Conservation (phyloP, 2,113 vertebrate species). For the Pogonocichla stellata region DNA sequence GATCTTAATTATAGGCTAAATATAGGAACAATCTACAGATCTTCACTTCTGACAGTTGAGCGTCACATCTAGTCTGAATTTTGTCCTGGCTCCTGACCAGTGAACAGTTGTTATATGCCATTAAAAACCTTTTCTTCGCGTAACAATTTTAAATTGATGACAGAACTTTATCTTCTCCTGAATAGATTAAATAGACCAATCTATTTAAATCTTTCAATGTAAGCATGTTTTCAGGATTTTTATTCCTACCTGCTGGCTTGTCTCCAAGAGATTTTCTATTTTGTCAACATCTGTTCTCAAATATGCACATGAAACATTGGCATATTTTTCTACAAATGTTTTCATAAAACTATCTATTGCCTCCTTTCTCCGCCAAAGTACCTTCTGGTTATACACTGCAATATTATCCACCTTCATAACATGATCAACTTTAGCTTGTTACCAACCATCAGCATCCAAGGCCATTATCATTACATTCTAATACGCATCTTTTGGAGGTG, state of each 20-base stretch:
- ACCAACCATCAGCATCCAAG: neutral
- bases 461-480: neutral
- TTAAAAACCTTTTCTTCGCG: neutral
- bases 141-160: neutral
- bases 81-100: neutral
- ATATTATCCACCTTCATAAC: neutral
- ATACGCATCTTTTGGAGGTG: neutral
- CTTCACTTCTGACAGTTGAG: neutral
- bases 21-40: neutral
- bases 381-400: neutral
- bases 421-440: neutral
- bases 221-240: neutral
- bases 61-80: neutral
- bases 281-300: neutral
- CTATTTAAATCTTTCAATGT: neutral
- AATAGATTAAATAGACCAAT: neutral
- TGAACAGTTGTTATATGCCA: neutral
- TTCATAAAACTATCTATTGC: neutral
- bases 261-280: neutral
- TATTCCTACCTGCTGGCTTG: neutral
- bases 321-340: neutral
- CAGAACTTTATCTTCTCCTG: neutral
- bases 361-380: neutral
- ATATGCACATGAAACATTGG: neutral
- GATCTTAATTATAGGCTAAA: neutral